Percentiles rank a stretch among this genome's conserved stretches.
Evolutionary conservation across 2,113 vertebrate species (phyloP).

Genomic region (Laticauda colubrina): DNA sequence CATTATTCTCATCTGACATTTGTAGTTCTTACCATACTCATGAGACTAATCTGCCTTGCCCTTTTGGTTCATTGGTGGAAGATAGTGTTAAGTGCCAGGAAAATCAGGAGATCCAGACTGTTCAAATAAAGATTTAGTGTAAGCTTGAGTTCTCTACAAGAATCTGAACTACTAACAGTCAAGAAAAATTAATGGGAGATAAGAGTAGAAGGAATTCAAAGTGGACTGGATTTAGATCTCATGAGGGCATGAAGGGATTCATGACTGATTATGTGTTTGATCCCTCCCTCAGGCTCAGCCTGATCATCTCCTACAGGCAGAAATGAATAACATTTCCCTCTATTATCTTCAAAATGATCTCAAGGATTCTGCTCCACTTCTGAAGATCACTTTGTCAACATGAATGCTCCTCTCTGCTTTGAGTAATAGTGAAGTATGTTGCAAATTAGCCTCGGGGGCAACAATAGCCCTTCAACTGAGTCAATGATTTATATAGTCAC

Average conservation of each 20-base stretch:
- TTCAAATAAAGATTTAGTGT: not conserved
- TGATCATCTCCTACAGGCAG: not conserved
- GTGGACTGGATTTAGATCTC: not conserved
- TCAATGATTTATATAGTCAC: not conserved
- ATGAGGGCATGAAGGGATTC: not conserved
- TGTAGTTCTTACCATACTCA: not conserved
- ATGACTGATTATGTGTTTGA: not conserved
- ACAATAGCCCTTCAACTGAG: not conserved
- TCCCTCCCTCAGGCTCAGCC: not conserved
- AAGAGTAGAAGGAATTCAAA: not conserved
- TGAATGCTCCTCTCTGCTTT: not conserved
- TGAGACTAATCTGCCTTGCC: not conserved
- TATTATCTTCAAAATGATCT: not conserved
- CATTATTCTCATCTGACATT: not conserved
- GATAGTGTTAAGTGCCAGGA: not conserved
- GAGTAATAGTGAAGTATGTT: not conserved
- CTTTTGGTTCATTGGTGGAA: not conserved
- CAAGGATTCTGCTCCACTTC: not conserved
- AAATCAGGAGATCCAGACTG: not conserved
- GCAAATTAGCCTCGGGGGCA: not conserved
- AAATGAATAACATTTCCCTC: not conserved
- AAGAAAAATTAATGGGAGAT: not conserved
- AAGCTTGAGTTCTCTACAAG: not conserved
- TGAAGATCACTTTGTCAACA: not conserved
- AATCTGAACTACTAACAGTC: not conserved